Evolutionary conservation across 1,140 invertebrate species (phyloP).

Genomic region (Helicorthomorpha holstii): DNA sequence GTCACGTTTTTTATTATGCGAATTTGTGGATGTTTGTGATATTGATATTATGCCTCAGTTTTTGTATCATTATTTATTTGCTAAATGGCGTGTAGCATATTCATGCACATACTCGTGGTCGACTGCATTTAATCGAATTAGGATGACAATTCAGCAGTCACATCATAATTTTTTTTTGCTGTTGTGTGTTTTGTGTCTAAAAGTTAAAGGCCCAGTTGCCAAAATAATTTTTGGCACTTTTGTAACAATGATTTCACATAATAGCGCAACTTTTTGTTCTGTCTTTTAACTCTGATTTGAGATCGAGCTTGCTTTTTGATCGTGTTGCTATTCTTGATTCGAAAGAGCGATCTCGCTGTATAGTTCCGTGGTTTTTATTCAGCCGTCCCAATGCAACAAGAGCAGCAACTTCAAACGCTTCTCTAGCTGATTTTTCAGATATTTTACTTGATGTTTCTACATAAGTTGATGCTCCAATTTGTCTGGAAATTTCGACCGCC

Average conservation of each 20-base stretch:
- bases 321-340: conserved; percentile 11
- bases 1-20: too few relatives aligned
- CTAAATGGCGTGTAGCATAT: too few relatives aligned
- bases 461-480: conserved; percentile 26
- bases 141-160: too few relatives aligned
- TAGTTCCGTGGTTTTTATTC: conserved; percentile 14
- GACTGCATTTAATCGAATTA: too few relatives aligned
- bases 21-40: too few relatives aligned
- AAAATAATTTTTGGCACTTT: too few relatives aligned
- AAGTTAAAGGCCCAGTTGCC: too few relatives aligned
- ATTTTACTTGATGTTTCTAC: conserved; percentile 25
- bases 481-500: conserved; percentile 19
- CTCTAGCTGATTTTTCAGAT: conserved; percentile 21
- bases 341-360: conserved; percentile 1
- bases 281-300: conserved; percentile 35
- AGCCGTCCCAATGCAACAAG: conserved; percentile 24
- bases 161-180: too few relatives aligned
- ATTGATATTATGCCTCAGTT: too few relatives aligned
- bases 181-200: too few relatives aligned
- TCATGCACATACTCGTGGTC: too few relatives aligned
- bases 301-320: conserved; percentile 35
- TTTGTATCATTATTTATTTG: too few relatives aligned
- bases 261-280: conserved; percentile 35
- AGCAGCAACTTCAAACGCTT: conserved; percentile 27
- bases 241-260: conserved; percentile 35